A percentile compares a stretch with the other conserved stretches of the same genome.
Conservation (phyloP, 1,140 invertebrate species). For the Listronotus oregonensis region DNA sequence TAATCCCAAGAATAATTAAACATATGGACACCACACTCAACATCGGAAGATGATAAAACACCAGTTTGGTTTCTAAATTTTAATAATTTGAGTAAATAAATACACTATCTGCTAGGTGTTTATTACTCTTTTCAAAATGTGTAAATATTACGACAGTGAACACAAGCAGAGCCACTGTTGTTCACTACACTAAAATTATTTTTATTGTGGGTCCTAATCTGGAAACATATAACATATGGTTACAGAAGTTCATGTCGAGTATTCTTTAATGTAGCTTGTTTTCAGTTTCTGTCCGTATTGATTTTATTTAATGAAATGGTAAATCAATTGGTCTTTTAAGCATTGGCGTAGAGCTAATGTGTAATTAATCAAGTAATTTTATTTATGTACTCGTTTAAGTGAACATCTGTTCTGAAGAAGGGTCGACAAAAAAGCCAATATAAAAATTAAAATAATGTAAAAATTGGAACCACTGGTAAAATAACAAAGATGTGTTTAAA, state of each 20-base stretch:
- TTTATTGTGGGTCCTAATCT: constrained; percentile 22
- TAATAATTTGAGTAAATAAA: constrained; percentile 30
- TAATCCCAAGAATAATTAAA: constrained; percentile 12
- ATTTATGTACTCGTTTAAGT: no score
- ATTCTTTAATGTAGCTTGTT: constrained; percentile 25
- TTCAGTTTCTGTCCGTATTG: constrained; percentile 22
- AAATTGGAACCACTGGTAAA: no score
- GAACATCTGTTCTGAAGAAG: no score
- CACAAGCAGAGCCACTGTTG: constrained; percentile 16
- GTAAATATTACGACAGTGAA: constrained; percentile 29
- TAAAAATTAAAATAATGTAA: no score
- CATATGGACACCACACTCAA: constrained; percentile 30
- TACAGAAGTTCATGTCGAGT: constrained; percentile 8
- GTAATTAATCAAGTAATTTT: constrained; percentile 17
- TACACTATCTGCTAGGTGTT: constrained; percentile 18
- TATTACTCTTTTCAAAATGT: constrained; percentile 26
- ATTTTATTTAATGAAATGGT: constrained; percentile 34
- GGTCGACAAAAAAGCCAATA: no score
- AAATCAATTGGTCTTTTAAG: constrained; percentile 29
- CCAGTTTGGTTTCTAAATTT: constrained; percentile 17
- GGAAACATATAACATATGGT: constrained; percentile 28
- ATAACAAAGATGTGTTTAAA: no score
- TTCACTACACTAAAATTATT: constrained; percentile 31
- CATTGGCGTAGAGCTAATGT: constrained; percentile 23
- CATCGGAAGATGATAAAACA: constrained; percentile 28